Evolutionary conservation across 2,797 vertebrate species (phyloP).

Genomic region (Rhynchotus rufescens): DNA sequence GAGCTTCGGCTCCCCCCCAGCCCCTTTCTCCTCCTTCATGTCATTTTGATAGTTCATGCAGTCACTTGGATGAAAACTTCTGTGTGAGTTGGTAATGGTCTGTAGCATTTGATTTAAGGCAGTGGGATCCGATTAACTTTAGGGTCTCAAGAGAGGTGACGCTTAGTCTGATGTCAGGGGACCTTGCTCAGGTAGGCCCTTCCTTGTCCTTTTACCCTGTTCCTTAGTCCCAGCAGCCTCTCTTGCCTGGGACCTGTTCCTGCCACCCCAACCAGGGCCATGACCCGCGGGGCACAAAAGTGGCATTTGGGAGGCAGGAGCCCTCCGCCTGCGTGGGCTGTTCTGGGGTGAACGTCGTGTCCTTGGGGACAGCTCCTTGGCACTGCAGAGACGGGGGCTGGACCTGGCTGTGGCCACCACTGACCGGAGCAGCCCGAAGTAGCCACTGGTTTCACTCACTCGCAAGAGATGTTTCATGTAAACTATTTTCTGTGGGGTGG

Average conservation of each 20-base stretch:
- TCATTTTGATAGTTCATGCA: background rate
- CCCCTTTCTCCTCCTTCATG: background rate
- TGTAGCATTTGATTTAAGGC: background rate
- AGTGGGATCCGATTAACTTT: background rate
- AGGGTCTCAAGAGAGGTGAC: background rate
- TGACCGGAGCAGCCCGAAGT: background rate
- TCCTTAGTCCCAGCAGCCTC: background rate
- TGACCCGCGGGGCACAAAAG: background rate
- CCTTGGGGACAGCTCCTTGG: background rate
- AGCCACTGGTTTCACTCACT: background rate
- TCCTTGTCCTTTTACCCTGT: background rate
- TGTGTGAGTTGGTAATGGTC: background rate
- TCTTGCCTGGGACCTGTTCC: background rate
- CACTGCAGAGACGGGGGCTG: background rate
- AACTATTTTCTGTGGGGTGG: background rate
- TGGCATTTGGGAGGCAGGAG: background rate
- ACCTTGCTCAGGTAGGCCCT: background rate
- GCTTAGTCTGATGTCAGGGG: background rate
- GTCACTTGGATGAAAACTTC: background rate
- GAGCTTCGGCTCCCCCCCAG: background rate
- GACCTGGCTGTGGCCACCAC: background rate
- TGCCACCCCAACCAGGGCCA: background rate
- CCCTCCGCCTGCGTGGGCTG: background rate
- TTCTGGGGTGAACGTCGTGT: background rate
- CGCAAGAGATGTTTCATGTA: rapidly evolving